These are phyloP conservation scores for Reticulitermes lucifugus DNA, from an alignment of 2,888 invertebrate species.

Conservation along the genomic window DNA sequence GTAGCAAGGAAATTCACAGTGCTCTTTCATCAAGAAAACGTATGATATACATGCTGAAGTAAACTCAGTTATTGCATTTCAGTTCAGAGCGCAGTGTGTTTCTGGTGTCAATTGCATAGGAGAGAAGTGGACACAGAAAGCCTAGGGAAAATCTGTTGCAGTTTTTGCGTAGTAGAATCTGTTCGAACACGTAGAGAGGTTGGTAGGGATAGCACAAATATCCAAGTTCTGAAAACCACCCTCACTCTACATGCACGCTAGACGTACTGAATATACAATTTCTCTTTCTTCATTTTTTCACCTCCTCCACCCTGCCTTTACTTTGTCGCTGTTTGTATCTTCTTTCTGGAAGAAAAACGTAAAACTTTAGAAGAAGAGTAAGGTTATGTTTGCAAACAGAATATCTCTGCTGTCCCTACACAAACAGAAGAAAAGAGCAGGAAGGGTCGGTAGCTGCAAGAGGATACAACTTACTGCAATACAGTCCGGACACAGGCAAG, in stretches of 20 bases:
- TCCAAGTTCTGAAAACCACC: background rate
- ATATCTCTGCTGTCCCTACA: background rate
- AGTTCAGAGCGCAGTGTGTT: background rate
- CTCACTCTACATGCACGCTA: background rate
- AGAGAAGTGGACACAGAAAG: background rate
- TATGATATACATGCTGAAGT: background rate
- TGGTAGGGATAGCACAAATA: background rate
- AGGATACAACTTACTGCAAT: background rate
- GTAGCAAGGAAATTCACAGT: background rate
- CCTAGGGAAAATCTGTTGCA: background rate
- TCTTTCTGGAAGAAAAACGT: background rate
- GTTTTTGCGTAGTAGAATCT: background rate
- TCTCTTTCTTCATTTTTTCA: background rate
- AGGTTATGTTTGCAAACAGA: background rate
- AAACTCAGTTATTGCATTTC: background rate
- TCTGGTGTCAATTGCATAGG: background rate
- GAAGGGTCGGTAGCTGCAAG: background rate
- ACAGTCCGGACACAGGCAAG: background rate
- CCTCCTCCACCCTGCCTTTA: background rate
- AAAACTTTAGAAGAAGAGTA: constrained; percentile 4
- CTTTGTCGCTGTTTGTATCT: background rate
- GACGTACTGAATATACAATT: background rate
- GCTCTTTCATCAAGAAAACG: background rate
- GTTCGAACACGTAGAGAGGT: background rate
- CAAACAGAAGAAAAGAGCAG: background rate